phyloP scores from a whole-genome alignment of 2,888 invertebrate genomes.

The Anthoptus insignis region DNA sequence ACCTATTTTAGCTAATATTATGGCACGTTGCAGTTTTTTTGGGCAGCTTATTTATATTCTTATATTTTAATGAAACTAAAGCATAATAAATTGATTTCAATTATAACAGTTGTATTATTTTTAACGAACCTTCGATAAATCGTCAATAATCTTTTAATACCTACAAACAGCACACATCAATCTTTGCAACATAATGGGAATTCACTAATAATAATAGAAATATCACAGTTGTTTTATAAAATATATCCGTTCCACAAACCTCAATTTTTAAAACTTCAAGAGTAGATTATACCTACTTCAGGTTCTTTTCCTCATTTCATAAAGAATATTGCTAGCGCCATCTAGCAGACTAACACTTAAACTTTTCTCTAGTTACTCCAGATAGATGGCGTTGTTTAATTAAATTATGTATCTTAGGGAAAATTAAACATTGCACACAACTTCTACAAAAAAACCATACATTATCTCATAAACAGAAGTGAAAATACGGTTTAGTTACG shows the following conservation, averaged over 20 bases:
- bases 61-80: conserved; percentile 53
- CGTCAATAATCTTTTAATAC: too few relatives aligned
- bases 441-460: background rate
- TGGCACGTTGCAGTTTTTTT: conserved; percentile 49
- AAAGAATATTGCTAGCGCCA: conserved; percentile 34
- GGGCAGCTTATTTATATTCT: conserved; percentile 57
- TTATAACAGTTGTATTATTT: conserved; percentile 21
- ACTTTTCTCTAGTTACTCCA: background rate
- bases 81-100: conserved; percentile 64
- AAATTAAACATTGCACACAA: background rate
- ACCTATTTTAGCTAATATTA: conserved; percentile 36
- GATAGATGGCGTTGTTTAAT: conserved; percentile 1
- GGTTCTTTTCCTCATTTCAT: too few relatives aligned
- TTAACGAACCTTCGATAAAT: background rate
- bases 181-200: too few relatives aligned
- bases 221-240: too few relatives aligned
- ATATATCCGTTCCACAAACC: too few relatives aligned
- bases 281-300: too few relatives aligned
- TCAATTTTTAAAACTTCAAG: too few relatives aligned
- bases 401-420: background rate
- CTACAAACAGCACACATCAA: too few relatives aligned
- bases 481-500: background rate
- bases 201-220: too few relatives aligned
- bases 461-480: background rate
- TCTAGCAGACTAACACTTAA: conserved; percentile 17